Percentiles rank a stretch among this genome's conserved stretches.
Conservation (phyloP, 1,140 invertebrate species). For the Eriocheir sinensis region DNA sequence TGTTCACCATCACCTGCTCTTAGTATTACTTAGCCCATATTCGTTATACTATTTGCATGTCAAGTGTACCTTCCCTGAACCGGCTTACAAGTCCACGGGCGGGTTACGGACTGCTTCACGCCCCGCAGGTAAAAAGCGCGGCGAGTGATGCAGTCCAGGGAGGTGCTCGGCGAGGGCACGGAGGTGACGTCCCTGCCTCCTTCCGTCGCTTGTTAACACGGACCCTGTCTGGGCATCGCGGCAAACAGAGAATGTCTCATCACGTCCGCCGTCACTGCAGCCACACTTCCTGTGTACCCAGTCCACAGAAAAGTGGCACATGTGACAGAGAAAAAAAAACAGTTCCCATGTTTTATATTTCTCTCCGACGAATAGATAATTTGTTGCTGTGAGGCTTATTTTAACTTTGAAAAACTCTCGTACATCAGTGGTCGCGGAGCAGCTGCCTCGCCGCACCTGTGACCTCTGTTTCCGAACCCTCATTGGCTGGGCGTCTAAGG, state of each 20-base stretch:
- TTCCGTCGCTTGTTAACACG: slow-evolving; percentile 10
- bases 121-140: too few species aligned
- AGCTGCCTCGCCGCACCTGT: neutral
- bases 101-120: too few species aligned
- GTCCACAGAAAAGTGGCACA: neutral
- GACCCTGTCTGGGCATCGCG: neutral
- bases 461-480: neutral
- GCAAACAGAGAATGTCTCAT: neutral
- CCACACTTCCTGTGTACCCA: neutral
- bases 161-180: too few species aligned
- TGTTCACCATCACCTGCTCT: too few species aligned
- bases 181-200: neutral
- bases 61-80: too few species aligned
- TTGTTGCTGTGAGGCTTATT: neutral
- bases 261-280: slow-evolving; percentile 6
- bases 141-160: too few species aligned
- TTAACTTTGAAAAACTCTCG: neutral
- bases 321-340: neutral
- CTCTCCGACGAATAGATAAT: neutral
- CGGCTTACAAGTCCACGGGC: too few species aligned
- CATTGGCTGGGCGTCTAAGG: neutral
- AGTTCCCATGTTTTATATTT: neutral
- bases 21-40: too few species aligned
- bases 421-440: neutral
- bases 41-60: too few species aligned